Evolutionary conservation across 2,888 invertebrate species (phyloP).

Genomic region (Synergus japonicus): DNA sequence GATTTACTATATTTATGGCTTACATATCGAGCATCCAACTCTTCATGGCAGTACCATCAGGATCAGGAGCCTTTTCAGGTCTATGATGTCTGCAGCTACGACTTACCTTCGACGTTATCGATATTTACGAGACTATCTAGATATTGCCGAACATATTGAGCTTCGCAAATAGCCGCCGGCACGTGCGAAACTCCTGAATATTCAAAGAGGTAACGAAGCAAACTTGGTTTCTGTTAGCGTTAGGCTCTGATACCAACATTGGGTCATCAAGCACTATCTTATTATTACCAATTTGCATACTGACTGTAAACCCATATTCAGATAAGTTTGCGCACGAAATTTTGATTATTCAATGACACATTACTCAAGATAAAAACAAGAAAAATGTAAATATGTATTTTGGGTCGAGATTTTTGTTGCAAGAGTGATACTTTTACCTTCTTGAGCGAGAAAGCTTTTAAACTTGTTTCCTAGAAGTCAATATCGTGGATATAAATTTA

Average conservation of each 20-base stretch:
- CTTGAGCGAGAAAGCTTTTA: background rate
- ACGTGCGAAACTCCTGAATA: conserved; percentile 74
- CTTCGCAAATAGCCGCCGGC: conserved; percentile 71
- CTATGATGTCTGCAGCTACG: conserved; percentile 43
- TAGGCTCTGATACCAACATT: conserved; percentile 64
- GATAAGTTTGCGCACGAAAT: background rate
- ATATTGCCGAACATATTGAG: conserved; percentile 75
- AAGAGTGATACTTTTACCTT: background rate
- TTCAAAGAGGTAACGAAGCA: conserved; percentile 76
- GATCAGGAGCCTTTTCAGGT: background rate
- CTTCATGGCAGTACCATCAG: conserved; percentile 9
- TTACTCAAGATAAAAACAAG: background rate
- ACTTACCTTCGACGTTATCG: conserved; percentile 53
- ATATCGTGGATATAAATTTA: conserved; percentile 37
- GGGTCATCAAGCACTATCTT: conserved; percentile 66
- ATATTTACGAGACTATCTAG: conserved; percentile 71
- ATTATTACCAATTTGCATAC: conserved; percentile 67
- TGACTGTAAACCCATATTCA: conserved; percentile 55
- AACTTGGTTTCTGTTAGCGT: conserved; percentile 69
- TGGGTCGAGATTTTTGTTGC: background rate
- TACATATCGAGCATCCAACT: conserved; percentile 37
- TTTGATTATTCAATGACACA: background rate
- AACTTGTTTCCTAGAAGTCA: conserved; percentile 18
- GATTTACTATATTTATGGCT: background rate
- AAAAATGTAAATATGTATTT: background rate